These are phyloP conservation scores for Hypanus sabinus DNA, from an alignment of 2,113 vertebrate genomes.

Conservation along the genomic window DNA sequence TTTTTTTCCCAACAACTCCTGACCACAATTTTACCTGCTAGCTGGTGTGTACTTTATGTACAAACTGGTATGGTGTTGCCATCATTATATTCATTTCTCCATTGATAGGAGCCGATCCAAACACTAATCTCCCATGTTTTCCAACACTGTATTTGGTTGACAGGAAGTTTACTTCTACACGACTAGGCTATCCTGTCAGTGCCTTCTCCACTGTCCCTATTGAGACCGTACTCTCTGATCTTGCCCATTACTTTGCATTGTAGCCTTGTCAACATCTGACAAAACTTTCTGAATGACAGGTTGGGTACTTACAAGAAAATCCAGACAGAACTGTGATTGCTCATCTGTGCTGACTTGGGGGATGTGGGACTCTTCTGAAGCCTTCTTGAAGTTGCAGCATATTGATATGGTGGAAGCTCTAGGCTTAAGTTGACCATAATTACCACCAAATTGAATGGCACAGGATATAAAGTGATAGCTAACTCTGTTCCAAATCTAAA, in stretches of 20 bases:
- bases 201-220: not conserved
- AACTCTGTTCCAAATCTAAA: not conserved
- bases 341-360: not conserved
- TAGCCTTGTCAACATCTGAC: not conserved
- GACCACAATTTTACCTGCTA: not conserved
- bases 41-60: not conserved
- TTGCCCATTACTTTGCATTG: not conserved
- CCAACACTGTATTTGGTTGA: not conserved
- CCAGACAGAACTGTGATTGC: not conserved
- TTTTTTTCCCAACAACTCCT: not conserved
- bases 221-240: not conserved
- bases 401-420: not conserved
- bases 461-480: not conserved
- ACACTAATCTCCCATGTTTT: not conserved
- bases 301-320: not conserved
- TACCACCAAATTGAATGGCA: not conserved
- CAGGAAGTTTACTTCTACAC: not conserved
- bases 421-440: not conserved
- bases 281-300: slow-evolving; percentile 17
- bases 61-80: not conserved
- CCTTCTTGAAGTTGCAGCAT: not conserved
- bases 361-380: not conserved
- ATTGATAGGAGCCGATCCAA: not conserved
- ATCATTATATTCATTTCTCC: not conserved
- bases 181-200: not conserved